Percentiles rank a stretch among this genome's conserved stretches.
These are phyloP conservation scores for Onychostruthus taczanowskii DNA, from an alignment of 2,113 vertebrate genomes.

Conservation along the genomic window DNA sequence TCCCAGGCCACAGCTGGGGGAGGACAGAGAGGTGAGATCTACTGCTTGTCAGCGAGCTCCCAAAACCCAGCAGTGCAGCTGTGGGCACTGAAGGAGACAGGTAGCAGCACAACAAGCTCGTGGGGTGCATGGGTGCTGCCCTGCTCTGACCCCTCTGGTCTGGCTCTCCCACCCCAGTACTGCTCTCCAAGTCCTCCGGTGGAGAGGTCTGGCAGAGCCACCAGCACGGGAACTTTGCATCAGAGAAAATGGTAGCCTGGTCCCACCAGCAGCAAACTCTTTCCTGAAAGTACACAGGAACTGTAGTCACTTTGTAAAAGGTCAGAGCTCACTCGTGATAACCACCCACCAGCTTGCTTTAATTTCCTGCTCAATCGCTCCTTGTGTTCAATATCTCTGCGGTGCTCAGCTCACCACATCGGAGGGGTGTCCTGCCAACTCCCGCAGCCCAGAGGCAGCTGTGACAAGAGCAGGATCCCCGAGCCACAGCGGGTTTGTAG, in stretches of 20 bases:
- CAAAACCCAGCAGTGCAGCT: not conserved
- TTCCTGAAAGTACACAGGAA: not conserved
- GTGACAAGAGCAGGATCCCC: not conserved
- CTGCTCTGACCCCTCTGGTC: not conserved
- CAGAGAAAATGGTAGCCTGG: fast-evolving
- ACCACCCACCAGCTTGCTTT: not conserved
- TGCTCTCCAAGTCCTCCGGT: not conserved
- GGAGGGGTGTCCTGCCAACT: not conserved
- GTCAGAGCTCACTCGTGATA: not conserved
- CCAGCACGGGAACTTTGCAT: not conserved
- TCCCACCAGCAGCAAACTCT: not conserved
- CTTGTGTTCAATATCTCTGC: not conserved
- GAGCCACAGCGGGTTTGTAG: not conserved
- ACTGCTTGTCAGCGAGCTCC: not conserved
- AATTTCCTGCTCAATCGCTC: not conserved
- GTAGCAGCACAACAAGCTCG: fast-evolving
- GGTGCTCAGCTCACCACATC: fast-evolving
- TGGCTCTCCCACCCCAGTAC: not conserved
- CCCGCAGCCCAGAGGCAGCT: not conserved
- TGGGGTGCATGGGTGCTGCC: fast-evolving
- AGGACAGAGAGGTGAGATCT: not conserved
- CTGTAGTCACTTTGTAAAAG: not conserved
- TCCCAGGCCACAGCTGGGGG: not conserved
- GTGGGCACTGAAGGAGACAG: not conserved
- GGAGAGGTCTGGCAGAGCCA: not conserved